These are phyloP conservation scores for Drepanosiphum platanoidis DNA, from an alignment of 2,888 invertebrate species.

Conservation along the genomic window DNA sequence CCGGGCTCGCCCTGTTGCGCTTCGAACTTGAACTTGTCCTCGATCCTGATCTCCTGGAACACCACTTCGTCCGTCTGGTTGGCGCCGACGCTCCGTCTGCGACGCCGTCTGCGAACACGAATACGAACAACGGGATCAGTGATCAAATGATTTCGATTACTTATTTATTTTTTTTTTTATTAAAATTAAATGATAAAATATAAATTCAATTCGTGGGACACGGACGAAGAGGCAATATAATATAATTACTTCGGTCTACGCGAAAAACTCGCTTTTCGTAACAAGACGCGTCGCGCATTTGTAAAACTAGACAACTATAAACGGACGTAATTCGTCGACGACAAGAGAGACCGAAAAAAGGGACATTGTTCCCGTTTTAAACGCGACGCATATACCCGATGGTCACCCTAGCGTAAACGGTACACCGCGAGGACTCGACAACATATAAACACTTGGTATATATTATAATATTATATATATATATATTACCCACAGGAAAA, in stretches of 20 bases:
- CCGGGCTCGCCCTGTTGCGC: slow-evolving; percentile 4
- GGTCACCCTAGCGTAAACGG: background rate
- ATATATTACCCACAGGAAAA: background rate
- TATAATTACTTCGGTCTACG: too few relatives aligned
- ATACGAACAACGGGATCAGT: too few relatives aligned
- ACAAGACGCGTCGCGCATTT: too few relatives aligned
- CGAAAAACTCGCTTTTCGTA: too few relatives aligned
- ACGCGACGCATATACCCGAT: background rate
- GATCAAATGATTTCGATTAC: too few relatives aligned
- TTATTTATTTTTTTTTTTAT: too few relatives aligned
- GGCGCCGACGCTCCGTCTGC: slow-evolving; percentile 5
- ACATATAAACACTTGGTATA: background rate
- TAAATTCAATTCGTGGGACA: too few relatives aligned
- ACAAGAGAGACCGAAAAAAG: background rate
- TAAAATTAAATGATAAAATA: too few relatives aligned
- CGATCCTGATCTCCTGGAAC: slow-evolving; percentile 64
- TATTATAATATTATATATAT: background rate
- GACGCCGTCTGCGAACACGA: background rate
- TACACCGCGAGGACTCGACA: background rate
- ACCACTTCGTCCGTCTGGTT: slow-evolving; percentile 63
- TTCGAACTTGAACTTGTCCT: slow-evolving; percentile 64
- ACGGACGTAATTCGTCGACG: background rate
- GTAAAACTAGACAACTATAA: background rate
- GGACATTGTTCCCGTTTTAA: background rate
- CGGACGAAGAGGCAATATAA: too few relatives aligned